phyloP scores from a whole-genome alignment of 2,888 invertebrate genomes.

The Stramonita haemastoma region DNA sequence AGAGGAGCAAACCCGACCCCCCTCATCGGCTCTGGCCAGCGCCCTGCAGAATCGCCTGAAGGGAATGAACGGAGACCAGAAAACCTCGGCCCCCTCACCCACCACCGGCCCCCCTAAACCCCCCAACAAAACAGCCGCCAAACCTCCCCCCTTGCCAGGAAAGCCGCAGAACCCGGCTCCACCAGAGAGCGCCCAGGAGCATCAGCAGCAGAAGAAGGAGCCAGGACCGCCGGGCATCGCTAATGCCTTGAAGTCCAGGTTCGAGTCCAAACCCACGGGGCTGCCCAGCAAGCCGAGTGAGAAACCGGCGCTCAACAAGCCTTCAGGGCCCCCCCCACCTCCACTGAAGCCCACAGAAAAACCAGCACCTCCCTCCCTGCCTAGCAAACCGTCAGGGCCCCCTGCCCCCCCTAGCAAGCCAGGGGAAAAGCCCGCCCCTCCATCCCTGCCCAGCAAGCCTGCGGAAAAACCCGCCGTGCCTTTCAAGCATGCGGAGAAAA shows the following conservation, averaged over 20 bases:
- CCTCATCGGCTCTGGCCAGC: background rate
- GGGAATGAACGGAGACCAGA: background rate
- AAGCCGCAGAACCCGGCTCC: slow-evolving; percentile 31
- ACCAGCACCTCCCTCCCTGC: background rate
- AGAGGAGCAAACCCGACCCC: background rate
- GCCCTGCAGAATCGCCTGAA: slow-evolving; percentile 10
- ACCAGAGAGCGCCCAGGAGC: background rate
- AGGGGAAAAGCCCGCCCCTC: background rate
- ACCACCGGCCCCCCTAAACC: slow-evolving; percentile 16
- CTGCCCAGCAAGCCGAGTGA: background rate
- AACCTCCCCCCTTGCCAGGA: slow-evolving; percentile 15
- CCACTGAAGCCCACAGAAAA: background rate
- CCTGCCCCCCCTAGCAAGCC: background rate
- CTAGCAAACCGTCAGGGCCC: background rate
- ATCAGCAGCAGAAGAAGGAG: background rate
- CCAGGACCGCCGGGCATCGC: slow-evolving; percentile 41
- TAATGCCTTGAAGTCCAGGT: slow-evolving; percentile 51
- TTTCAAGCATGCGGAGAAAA: background rate
- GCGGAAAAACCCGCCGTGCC: background rate
- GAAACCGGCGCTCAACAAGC: background rate
- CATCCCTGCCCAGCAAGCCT: background rate
- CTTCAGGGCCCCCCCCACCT: background rate
- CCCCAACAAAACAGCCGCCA: background rate
- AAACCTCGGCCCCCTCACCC: background rate
- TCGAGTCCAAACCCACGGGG: slow-evolving; percentile 20